Evolutionary conservation across 2,797 vertebrate species (phyloP), one percentile per base, ranked within the genome.

Genomic region (Gadopsis marmoratus): DNA sequence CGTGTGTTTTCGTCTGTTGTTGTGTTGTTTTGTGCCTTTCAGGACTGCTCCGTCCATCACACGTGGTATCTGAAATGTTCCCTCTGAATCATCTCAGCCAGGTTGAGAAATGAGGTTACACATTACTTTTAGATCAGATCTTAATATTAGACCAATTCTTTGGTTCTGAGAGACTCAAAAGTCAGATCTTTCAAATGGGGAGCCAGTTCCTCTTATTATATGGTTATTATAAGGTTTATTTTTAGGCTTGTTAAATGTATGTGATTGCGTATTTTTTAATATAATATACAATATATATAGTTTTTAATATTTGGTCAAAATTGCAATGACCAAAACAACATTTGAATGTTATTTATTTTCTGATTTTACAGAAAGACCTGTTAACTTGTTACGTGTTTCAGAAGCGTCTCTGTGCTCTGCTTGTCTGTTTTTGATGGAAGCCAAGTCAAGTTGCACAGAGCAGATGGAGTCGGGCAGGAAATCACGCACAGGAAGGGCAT

Each of bases 11-110:
- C 41, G 19, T 65, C 56, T 59, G 23, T 65, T 66, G 37, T 37
- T 60, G 7, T n/a, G 60, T 63, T 70, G 65, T 76, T 79, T n/a
- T 69, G 35, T 76, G 65, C 74, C 54, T 84, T 76, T 56, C 58
- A 39, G 14, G 50, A 58, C 61, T 62, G 50, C 51, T 71, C 45
- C 56, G 75, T 87, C 76, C 66, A 78, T 86, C 78, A 74, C 35
- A 55, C 31, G 26, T 21, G 19, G 60, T 77, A 59, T 29, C 50
- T 43, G 41, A 47, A 72, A 78, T 63, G 66, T 74, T 77, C 66
- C 43, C 23, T 55, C 53, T 64, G 71, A 5, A 14, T 78, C 43
- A 63, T 59, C 61, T 55, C 72, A 78, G 26, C 41, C 47, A 19
- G 31, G 48, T 50, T 19, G 35, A 51, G 39, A 62, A 74, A 81